Base-by-base conservation (phyloP, 2,888 invertebrate genomes). In the Athripsodes cinereus region DNA sequence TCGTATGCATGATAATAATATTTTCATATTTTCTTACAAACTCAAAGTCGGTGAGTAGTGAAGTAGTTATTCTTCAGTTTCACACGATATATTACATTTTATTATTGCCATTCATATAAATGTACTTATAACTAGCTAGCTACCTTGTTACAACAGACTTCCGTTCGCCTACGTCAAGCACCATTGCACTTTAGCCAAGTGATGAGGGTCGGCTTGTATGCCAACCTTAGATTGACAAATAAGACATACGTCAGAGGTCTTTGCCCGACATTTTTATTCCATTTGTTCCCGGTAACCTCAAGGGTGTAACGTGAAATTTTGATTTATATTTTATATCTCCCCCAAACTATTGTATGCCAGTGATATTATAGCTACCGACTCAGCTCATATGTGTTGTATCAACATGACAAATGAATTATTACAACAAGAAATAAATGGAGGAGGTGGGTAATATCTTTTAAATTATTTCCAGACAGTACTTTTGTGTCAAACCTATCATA, bases 141-240 rank as follows among this genome's bases (percentile, higher is more conserved):
- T 26, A 26, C 26, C 5, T 40, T 40, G 2, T 19, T 19, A 47
- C 47, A 47, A 20, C 20, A 20, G 8, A 20, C 11, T 47, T 21
- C 47, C 47, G 16, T 47, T 47, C 47, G 6, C 20, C n/a, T 20
- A 47, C 44, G 22, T 53, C 53, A 44, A 16, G 35, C 53, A 22
- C 40, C 53, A 58, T 50, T 53, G 58, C 53, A 58, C 53, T 58
- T 47, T 34, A 53, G 26, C 48, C 35, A 19, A 35, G 21, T 58
- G 58, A 58, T 53, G 48, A 58, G 58, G 58, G 58, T 58, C 50
- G 58, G 53, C 57, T 22, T 26, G 49, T 19, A 22, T 58, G 58
- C 58, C 58, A 58, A 35, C 22, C 52, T 35, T 48, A 58, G 58
- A 58, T 58, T 58, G 58, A 58, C 58, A 58, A 58, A 58, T 58